Evolutionary conservation across 1,140 invertebrate genomes (phyloP), one percentile per base, ranked within the genome.

Genomic region (Coenobita brevimanus): DNA sequence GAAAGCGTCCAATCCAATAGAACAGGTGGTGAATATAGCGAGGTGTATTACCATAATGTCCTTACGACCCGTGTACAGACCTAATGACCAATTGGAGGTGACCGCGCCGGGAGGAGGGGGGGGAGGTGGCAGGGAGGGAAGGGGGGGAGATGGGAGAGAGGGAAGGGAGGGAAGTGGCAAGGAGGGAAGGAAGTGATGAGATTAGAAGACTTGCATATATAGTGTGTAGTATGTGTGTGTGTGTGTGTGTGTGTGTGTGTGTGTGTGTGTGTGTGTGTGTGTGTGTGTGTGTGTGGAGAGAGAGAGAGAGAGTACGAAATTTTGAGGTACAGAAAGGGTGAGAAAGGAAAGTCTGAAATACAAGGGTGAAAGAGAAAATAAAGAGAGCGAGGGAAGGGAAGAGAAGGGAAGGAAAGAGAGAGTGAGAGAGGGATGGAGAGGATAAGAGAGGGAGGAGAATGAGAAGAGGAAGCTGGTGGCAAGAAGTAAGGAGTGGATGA

Each of bases 141-240:
- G 54, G 38, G 85, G 85, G 8, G 27, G 38, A 21, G 50, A 24
- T 36, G 76, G 85, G 43, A 38, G 79, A 57, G 76, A 64, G 62
- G 27, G 85, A 24, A 43, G 57, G 57, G 21, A 46, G 50, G 36
- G 80, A 41, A 46, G 67, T 41, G 41, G 21, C 4, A 41, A 60
- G 21, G 73, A 79, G 30, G 57, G 79, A 60, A 57, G 79, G 17
- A 50, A 60, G 27, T 21, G 8, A n/a, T 21, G n/a, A 30, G 27
- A 27, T 8, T 10, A 54, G 8, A n/a, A 64, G 17, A 27, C 8
- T 4, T 21, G n/a, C 62, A 27, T 4, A 27, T 64, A 27, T 21
- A 64, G n/a, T 6, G 62, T n/a, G n/a, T n/a, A 27, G n/a, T n/a
- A n/a, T n/a, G n/a, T n/a, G n/a, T n/a, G n/a, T n/a, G n/a, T n/a